A percentile compares a stretch with the other conserved stretches of the same genome.
These are phyloP conservation scores for Crocodylus rhombifer DNA, from an alignment of 2,797 vertebrate species.

Conservation along the genomic window DNA sequence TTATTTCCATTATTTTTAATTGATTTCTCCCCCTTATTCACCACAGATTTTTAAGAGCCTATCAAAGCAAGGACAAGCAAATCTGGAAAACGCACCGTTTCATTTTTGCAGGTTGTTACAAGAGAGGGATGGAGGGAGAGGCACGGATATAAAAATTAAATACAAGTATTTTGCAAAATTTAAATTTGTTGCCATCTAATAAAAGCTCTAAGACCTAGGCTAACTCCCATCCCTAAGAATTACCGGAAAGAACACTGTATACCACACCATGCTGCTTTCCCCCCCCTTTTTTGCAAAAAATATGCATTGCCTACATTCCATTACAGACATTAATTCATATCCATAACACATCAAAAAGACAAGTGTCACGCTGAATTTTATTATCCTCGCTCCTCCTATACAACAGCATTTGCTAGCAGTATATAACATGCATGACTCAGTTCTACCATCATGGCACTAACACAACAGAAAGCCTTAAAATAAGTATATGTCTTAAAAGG, in stretches of 20 bases:
- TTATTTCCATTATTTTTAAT: conserved; percentile 49
- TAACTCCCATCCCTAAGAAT: not conserved
- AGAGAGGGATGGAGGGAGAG: conserved; percentile 34
- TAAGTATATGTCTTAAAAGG: conserved; percentile 65
- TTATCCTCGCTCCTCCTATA: conserved; percentile 59
- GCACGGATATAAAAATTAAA: not conserved
- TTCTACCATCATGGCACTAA: conserved; percentile 47
- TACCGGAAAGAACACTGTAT: conserved; percentile 15
- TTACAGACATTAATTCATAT: conserved; percentile 39
- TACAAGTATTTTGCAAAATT: conserved; percentile 60
- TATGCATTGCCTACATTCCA: conserved; percentile 39
- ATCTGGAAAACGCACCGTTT: not conserved
- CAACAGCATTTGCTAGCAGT: conserved; percentile 56
- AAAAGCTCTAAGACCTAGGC: conserved; percentile 46
- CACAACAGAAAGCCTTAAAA: conserved; percentile 63
- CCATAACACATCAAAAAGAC: conserved; percentile 66
- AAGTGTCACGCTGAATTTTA: conserved; percentile 67
- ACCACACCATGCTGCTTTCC: not conserved
- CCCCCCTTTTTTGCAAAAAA: not conserved
- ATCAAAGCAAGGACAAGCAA: conserved; percentile 19
- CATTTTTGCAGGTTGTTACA: not conserved
- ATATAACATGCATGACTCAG: conserved; percentile 73
- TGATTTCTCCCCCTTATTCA: not conserved
- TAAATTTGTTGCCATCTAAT: conserved; percentile 37
- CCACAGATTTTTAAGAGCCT: conserved; percentile 26